phyloP scores from a whole-genome alignment of 2,888 invertebrate genomes.

The Arge pagana region DNA sequence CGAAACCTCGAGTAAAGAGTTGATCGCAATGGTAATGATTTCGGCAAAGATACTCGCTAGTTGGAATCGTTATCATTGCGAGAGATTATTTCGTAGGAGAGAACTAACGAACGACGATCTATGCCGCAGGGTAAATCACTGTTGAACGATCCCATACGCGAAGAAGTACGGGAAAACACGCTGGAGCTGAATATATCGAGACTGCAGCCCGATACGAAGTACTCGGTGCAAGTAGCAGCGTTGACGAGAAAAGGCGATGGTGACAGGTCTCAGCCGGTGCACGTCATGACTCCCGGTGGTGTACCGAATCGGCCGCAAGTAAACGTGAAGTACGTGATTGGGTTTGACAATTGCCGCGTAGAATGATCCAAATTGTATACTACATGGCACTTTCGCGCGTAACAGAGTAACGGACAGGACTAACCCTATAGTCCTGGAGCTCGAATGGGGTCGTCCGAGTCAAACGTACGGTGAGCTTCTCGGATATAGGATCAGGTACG shows the following conservation, averaged over 20 bases:
- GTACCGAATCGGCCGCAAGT: constrained; percentile 86
- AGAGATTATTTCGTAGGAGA: too few species aligned
- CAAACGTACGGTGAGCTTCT: constrained; percentile 87
- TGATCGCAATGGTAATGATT: too few species aligned
- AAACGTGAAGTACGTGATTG: constrained; percentile 71
- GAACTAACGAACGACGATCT: too few species aligned
- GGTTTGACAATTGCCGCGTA: background rate
- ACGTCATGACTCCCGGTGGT: constrained; percentile 90
- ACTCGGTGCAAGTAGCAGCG: constrained; percentile 93
- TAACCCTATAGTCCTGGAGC: constrained; percentile 84
- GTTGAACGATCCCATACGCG: constrained; percentile 85
- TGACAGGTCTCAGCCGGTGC: constrained; percentile 83
- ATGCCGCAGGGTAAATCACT: constrained; percentile 74
- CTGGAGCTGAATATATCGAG: constrained; percentile 84
- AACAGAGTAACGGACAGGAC: constrained; percentile 84
- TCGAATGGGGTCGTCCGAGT: constrained; percentile 90
- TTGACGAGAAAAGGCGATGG: constrained; percentile 97
- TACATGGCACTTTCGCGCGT: too few species aligned
- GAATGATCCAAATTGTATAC: too few species aligned
- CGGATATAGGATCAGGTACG: constrained; percentile 86
- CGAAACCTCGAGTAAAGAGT: too few species aligned
- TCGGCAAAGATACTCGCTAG: too few species aligned
- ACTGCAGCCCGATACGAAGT: constrained; percentile 93
- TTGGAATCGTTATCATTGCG: too few species aligned
- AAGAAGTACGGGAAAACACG: constrained; percentile 81